phyloP scores from a whole-genome alignment of 2,888 invertebrate species.

The Philhelius pedissequus region DNA sequence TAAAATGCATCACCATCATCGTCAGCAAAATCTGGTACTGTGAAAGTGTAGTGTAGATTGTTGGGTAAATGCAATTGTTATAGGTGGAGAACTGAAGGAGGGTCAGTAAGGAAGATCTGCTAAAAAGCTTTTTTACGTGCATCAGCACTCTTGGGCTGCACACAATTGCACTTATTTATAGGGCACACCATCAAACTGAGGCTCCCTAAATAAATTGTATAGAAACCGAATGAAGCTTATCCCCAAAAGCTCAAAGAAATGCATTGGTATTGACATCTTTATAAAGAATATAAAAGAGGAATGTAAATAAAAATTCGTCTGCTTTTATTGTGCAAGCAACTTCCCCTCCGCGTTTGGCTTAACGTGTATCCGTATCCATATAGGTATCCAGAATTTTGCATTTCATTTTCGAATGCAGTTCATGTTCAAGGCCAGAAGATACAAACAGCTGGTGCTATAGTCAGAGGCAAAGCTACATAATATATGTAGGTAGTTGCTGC shows the following conservation, averaged over 20 bases:
- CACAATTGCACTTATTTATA: constrained; percentile 52
- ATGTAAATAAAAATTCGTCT: background rate
- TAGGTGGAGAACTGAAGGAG: background rate
- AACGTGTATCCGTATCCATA: background rate
- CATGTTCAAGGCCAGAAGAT: constrained; percentile 77
- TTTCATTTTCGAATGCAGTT: constrained; percentile 75
- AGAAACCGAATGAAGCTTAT: constrained; percentile 9
- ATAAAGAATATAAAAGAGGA: background rate
- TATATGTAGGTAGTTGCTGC: no score
- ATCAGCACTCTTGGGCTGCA: constrained; percentile 41
- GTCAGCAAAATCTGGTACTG: constrained; percentile 30
- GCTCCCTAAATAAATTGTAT: constrained; percentile 15
- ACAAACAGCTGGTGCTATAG: constrained; percentile 58
- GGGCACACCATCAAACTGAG: constrained; percentile 55
- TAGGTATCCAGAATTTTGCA: constrained; percentile 62
- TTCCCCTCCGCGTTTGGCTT: constrained; percentile 40
- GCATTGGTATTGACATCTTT: constrained; percentile 29
- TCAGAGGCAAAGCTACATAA: background rate
- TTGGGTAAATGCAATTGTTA: no score
- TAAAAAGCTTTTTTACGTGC: constrained; percentile 32
- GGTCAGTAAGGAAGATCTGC: background rate
- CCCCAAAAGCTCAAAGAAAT: constrained; percentile 31
- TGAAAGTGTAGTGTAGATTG: background rate
- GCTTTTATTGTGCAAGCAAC: background rate
- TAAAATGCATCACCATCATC: constrained; percentile 4